Evolutionary conservation across 2,113 vertebrate genomes (phyloP), one percentile per base, ranked within the genome.

Genomic region (Barbus barbus): DNA sequence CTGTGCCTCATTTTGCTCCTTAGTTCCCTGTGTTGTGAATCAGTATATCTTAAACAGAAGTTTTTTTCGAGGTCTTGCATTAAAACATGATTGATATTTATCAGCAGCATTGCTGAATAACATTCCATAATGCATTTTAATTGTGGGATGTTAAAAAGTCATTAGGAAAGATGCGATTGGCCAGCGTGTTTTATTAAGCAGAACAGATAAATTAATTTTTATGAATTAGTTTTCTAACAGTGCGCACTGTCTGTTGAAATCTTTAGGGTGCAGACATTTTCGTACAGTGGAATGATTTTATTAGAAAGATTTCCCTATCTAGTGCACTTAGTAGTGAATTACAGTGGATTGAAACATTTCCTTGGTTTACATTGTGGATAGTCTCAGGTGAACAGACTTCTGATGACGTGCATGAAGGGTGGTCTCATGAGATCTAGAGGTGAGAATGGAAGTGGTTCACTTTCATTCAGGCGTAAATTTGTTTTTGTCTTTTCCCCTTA

Each of bases 371-470:
- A 53, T 13, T 26, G 36, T 63, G 44, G 8, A 51, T 26, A n/a
- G 81, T 58, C 56, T 28, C 33, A 76, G 58, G n/a, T 71, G 48
- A 69, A 22, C 63, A 72, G 46, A 48, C 28, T 44, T 75, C 48
- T 61, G 51, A 85, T 69, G 74, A 86, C 9, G 36, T 58, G 24
- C 6, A n/a, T 24, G 72, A 69, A 51, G 60, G 58, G 9, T 22
- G 12, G 38, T 72, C 84, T 73, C 81, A 41, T 31, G 63, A 86
- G 87, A 83, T 77, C 71, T 83, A 51, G 81, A 85, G 71, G 87
- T 86, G 87, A 81, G 44, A 88, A 86, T 86, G 63, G 81, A 82
- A 81, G 76, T 51, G 38, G 41, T 56, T 81, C 71, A 72, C 46
- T 63, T 60, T 76, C 77, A 63, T 41, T 28, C 36, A 3, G 56